Base-by-base conservation (phyloP, 2,888 invertebrate species). In the Rutpela maculata region DNA sequence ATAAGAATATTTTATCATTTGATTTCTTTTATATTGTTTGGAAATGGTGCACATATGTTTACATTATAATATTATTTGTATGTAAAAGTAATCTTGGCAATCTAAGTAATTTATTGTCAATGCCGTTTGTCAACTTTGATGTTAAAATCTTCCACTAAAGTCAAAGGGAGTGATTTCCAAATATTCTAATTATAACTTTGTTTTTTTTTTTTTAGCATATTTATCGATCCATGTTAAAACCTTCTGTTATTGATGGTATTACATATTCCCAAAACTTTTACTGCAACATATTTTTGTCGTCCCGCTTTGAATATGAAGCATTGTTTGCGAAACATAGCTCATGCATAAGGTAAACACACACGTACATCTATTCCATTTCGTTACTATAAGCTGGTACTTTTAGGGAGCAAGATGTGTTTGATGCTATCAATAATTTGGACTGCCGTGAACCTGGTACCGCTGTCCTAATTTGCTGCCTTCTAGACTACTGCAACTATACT, bases 271-370 rank as follows among this genome's bases (percentile, higher is more conserved):
- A 81, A 18, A 82, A 83, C 50, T 74, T 76, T 72, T 84, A 82
- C 73, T 84, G 79, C 12, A 84, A 83, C 57, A 62, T 84, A 57
- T 80, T 84, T 22, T 71, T 84, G 50, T 73, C 79, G 12, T 80
- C 83, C 5, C 80, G 83, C 65, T 84, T 84, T 74, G 84, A 84
- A 67, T 83, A 81, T 78, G 74, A 78, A 26, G 50, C 78, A 35
- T 70, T 84, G 57, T 77, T 84, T 22, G 74, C 74, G 10, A 84
- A 84, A 78, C 81, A 81, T 35, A 74, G 77, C 56, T 73, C 75
- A 55, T 62, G 79, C 5, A 83, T 84, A 57, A 78, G 77, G 83
- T 83, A 76, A 77, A 67, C 55, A 67, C 22, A 38, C 60, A 38
- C 60, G n/a, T 74, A 12, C 15, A 26, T 15, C 43, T 17, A 66